Base-by-base conservation (phyloP, 1,140 invertebrate species). In the Psilanteris sp. region DNA sequence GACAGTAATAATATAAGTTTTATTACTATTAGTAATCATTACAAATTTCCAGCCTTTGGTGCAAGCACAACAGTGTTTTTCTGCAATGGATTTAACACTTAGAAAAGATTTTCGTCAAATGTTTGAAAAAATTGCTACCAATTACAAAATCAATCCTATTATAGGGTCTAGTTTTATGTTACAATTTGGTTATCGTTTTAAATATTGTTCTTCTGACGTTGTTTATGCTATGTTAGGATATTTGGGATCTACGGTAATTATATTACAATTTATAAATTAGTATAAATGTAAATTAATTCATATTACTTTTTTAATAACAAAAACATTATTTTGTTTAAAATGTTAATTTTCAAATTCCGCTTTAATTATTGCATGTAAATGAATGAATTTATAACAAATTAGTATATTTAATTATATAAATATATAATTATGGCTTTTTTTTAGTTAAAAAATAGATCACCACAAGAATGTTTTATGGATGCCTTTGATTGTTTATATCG, bases 31-130 rank as follows among this genome's bases (percentile, higher is more conserved):
- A n/a, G n/a, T n/a, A n/a, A n/a, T n/a, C n/a, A n/a, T n/a, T n/a
- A n/a, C n/a, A n/a, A 27, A 27, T 66, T 57, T 61, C 3, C 13
- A 78, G 71, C 97, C 97, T 1, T 81, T 98, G 34, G 91, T 90
- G 37, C 95, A 98, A 85, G 96, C 96, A 34, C 92, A 91, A 6
- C 97, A 98, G 83, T 92, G 92, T 37, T 98, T 93, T 87, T 85
- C 90, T 10, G 91, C 95, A 4, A 98, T 98, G 97, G 96, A 98
- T 87, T 89, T 97, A 36, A 90, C 91, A 24, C 87, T 97, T 4
- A 91, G 94, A 13, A 92, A 93, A 37, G 93, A 95, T 79, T 93
- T 98, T 70, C 92, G 92, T 48, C 83, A 90, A 20, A 93, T 95
- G 84, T 81, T 96, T 18, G 93, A 96, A 83, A 92, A 93, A 50